These are phyloP conservation scores for Microcaecilia unicolor DNA, from an alignment of 2,797 vertebrate species.

Conservation along the genomic window DNA sequence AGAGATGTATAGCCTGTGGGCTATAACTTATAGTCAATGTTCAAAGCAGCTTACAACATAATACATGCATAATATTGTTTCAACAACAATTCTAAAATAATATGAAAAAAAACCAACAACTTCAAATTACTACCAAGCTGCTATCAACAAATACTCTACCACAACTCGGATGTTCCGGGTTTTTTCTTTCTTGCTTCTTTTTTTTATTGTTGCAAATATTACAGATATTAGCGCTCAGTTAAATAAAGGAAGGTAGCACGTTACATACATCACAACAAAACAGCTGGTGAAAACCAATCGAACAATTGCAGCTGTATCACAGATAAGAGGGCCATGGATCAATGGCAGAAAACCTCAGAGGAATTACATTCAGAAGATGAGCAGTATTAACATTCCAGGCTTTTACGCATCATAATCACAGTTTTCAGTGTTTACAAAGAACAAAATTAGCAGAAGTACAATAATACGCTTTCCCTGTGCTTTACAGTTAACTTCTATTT, in stretches of 20 bases:
- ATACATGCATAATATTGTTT: too few species aligned
- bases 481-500: conserved; percentile 54
- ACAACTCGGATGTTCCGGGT: conserved; percentile 49
- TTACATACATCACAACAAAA: conserved; percentile 71
- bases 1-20: too few species aligned
- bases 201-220: conserved; percentile 84
- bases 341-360: conserved; percentile 56
- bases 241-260: conserved; percentile 74
- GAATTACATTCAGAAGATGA: conserved; percentile 84
- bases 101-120: too few species aligned
- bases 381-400: conserved; percentile 70
- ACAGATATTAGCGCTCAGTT: conserved; percentile 78
- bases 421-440: conserved; percentile 59
- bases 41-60: too few species aligned
- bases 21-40: too few species aligned
- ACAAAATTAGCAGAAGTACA: conserved; percentile 63
- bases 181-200: too few species aligned
- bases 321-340: conserved; percentile 47
- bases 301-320: conserved; percentile 56
- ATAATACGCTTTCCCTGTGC: conserved; percentile 58
- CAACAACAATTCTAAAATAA: too few species aligned
- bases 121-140: too few species aligned
- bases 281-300: conserved; percentile 58
- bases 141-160: conserved; percentile 26
- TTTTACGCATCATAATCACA: conserved; percentile 49